Base-by-base conservation (phyloP, 1,140 invertebrate genomes). In the Formica exsecta region DNA sequence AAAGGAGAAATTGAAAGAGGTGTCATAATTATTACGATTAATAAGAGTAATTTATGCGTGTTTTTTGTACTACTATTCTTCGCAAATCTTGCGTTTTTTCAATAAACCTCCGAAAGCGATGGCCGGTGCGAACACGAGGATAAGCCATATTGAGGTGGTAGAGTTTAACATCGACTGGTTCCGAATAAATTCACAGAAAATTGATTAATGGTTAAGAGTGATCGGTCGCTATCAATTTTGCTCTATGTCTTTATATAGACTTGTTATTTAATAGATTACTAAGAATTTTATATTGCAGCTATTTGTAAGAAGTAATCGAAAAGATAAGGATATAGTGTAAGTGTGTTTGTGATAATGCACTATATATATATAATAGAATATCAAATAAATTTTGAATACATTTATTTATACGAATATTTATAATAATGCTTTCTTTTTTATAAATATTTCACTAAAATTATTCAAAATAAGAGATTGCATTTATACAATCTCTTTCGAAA, bases 91-190 rank as follows among this genome's bases (percentile, higher is more conserved):
- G 3, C 29, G 29, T 32, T 32, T 32, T 32, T 32, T 32, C 3
- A 32, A 32, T 32, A 32, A 32, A 32, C 32, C 2, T 32, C 3
- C 32, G 32, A 4, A 32, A 32, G 2, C 3, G 32, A 32, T 32
- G 32, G 3, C 29, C 32, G 32, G 3, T 32, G 32, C 32, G 32
- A 32, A 32, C 9, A 19, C 22, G 5, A 88, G 57, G 25, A 73
- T 25, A 3, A 87, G 76, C 32, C 59, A 71, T 3, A 85, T 85
- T 25, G 79, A 89, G 25, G 66, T 81, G 5, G 54, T 85, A 2
- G 29, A 88, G 0, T 79, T 74, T 62, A 89, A 22, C 19, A 79
- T 88, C n/a, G 8, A 68, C 5, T 85, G 68, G 65, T 2, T 87
- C n/a, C 11, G 22, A 2, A 6, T 29, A 16, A 88, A 88, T 11